Base-by-base conservation (phyloP, 2,888 invertebrate species). In the Pandemis heparana region DNA sequence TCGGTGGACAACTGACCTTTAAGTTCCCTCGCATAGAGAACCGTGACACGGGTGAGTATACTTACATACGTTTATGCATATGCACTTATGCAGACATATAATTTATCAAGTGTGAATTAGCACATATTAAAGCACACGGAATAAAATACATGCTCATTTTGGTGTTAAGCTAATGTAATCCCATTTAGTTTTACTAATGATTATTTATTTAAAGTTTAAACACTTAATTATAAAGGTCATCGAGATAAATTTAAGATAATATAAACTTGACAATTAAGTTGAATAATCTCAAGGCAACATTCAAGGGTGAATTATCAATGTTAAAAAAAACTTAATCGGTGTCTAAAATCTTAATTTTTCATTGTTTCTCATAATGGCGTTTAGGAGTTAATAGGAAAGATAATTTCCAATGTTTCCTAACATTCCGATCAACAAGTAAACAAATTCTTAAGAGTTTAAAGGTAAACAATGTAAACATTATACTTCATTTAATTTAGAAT, bases 1-100 rank as follows among this genome's bases (percentile, higher is more conserved):
- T 79, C 83, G 85, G 86, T 84, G 85, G 84, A 85, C 91, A 87
- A 88, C 84, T 92, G 88, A 92, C 92, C 92, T 93, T 93, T 92
- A 85, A 77, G 77, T 82, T 76, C 79, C 80, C 81, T 79, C 76
- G 71, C 62, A 66, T 66, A 72, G 46, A 48, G 51, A 32, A 46
- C 59, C 66, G 18, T 68, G 66, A 67, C 61, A 53, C 14, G 18
- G n/a, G 16, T 1, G 9, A 16, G 16, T 9, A 61, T 9, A 61
- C n/a, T 32, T 32, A 4, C 23, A 51, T n/a, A 51, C 51, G 16
- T 48, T 16, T 53, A 16, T 53, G 2, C 9, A 53, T 16, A 16
- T n/a, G 8, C 8, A n/a, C n/a, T n/a, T n/a, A n/a, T n/a, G n/a
- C n/a, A n/a, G n/a, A n/a, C n/a, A 18, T 18, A 53, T 7, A 8